These are phyloP conservation scores for Leptothorax acervorum DNA, from an alignment of 2,888 invertebrate genomes.

Conservation along the genomic window DNA sequence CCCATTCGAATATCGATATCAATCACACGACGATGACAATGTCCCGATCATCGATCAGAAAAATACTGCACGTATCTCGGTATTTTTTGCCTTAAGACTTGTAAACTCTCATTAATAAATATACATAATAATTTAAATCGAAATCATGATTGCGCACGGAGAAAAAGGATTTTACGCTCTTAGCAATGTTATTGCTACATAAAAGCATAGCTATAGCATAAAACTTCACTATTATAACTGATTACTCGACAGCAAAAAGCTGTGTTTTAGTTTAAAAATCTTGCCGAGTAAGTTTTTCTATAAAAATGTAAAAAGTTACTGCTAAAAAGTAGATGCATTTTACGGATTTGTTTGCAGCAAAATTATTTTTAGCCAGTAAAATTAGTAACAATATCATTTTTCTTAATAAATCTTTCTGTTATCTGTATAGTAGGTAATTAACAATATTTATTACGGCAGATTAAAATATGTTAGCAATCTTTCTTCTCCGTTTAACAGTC, in stretches of 20 bases:
- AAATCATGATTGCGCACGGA: not conserved
- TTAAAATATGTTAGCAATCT: not conserved
- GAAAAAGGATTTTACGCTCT: not conserved
- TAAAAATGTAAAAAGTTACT: not conserved
- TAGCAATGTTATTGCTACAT: not conserved
- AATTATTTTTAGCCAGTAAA: not conserved
- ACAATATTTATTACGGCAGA: not conserved
- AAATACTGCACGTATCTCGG: not conserved
- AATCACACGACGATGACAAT: not conserved
- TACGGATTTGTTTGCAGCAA: not conserved
- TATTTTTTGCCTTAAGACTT: not conserved
- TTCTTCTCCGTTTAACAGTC: not conserved
- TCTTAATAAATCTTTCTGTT: not conserved
- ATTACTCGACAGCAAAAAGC: not conserved
- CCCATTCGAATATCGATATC: not conserved
- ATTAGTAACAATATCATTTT: not conserved
- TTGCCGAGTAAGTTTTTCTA: not conserved
- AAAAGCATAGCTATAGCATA: not conserved
- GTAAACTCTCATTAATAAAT: not conserved
- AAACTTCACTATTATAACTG: not conserved
- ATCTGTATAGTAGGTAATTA: not conserved
- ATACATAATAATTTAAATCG: slow-evolving; percentile 1
- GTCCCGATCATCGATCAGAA: not conserved
- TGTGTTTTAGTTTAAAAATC: not conserved
- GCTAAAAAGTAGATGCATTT: not conserved